Base-by-base conservation (phyloP, 2,113 vertebrate genomes). In the Lophochroa leadbeateri region DNA sequence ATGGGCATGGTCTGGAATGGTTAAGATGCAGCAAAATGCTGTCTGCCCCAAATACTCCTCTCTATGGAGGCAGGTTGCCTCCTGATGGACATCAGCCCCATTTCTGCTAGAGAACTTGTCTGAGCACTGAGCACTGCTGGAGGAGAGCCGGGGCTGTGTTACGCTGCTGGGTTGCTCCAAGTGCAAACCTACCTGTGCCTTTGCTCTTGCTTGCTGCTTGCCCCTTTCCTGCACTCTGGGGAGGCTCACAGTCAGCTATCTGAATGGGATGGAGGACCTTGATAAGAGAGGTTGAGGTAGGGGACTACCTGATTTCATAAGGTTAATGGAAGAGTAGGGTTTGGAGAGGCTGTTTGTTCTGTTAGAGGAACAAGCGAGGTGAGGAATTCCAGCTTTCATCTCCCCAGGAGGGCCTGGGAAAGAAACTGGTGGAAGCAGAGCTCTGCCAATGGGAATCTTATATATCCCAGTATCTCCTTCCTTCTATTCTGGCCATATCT, bases 1-100 rank as follows among this genome's bases (percentile, higher is more conserved):
- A 39, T 39, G 37, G 53, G 25, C 46, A 77, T 82, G 18, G 0
- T 63, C 60, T 78, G 21, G 25, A 65, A 29, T 37, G 35, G 24
- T 88, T 83, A 94, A 94, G 81, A 74, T 25, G 31, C 19, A 52
- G 0, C 39, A 37, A 49, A 78, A 53, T n/a, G 7, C 8, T 50
- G 11, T 77, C 29, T 83, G 35, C 1, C 2, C 17, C 47, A 75
- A 16, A 39, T 74, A 33, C 39, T 91, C 16, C 28, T 58, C 28
- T 81, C 28, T 82, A 4, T 67, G 43, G 37, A 74, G 35, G 27
- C 49, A 29, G 11, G 33, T 75, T 77, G 25, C 10, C 37, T 61
- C 23, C 53, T 6, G 1, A 4, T 39, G 21, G 8, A 61, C 0
- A 0, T 52, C 43, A 86, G 68, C 64, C 35, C 33, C 5, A 4